Base-by-base conservation (phyloP, 2,888 invertebrate species). In the Pogonocherus hispidulus region DNA sequence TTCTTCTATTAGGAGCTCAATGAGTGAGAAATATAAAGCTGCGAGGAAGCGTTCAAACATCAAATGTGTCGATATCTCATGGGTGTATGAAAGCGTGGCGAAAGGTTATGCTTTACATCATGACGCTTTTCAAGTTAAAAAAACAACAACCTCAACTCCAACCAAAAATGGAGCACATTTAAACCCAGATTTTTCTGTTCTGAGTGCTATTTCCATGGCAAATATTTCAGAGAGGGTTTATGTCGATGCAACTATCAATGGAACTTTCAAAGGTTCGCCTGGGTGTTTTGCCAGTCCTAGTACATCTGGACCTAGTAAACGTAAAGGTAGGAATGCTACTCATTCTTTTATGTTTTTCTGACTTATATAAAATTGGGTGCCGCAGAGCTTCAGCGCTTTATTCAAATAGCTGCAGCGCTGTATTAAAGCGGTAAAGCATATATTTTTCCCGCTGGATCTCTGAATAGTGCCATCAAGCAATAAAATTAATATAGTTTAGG, bases 31-130 rank as follows among this genome's bases (percentile, higher is more conserved):
- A 82, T 91, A 91, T 78, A 91, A 88, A 78, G 89, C 89, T 0
- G 89, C 89, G 0, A 41, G 87, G 47, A 88, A 88, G 70, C 74
- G 77, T 9, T n/a, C 62, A 3, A 86, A 87, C 63, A 79, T 84
- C n/a, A 77, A 90, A 41, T 94, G 96, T 78, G 91, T 97, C 0
- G 87, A 88, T 11, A 89, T 92, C 0, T 86, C 91, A 1, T 98
- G 98, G 97, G 87, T 97, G 41, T 88, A 88, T 63, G 93, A 95
- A 27, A 95, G 94, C n/a, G 87, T 92, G 0, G 87, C 89, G 22
- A 89, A 88, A 22, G 94, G 95, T 0, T 92, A 90, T 71, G 91
- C 93, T 0, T 76, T 94, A 44, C 91, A 92, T 0, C 87, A 88
- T 2, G 83, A 87, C 55, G 91, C 91, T 77, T 86, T 89, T 59